Evolutionary conservation across 2,888 invertebrate genomes (phyloP).

Genomic region (Trissolcus japonicus): DNA sequence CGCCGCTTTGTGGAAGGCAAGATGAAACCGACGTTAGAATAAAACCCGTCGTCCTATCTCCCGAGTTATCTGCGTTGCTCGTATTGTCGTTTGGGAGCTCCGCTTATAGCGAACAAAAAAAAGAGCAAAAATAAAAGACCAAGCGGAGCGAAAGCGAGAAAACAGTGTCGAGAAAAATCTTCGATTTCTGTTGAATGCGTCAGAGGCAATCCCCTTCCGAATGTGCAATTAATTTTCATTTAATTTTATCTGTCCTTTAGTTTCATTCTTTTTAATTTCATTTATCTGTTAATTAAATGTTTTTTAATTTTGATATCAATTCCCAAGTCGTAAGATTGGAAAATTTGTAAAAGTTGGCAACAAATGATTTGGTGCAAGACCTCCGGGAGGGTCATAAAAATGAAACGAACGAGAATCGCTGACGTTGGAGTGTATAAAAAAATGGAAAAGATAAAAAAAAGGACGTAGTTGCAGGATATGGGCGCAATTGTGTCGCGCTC

Average conservation of each 20-base stretch:
- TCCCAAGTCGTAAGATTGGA: too few relatives aligned
- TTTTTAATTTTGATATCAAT: too few relatives aligned
- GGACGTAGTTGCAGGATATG: constrained; percentile 61
- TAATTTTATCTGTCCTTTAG: too few relatives aligned
- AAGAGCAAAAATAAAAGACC: not conserved
- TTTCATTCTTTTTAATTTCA: not conserved
- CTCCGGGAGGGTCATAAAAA: not conserved
- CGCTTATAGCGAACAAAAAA: constrained; percentile 15
- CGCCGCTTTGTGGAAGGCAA: constrained; percentile 72
- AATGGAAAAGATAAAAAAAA: constrained; percentile 23
- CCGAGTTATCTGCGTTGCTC: constrained; percentile 58
- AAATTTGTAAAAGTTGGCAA: not conserved
- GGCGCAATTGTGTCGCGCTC: constrained; percentile 69
- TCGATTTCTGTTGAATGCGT: constrained; percentile 21
- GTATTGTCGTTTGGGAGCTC: constrained; percentile 48
- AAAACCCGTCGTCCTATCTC: constrained; percentile 57
- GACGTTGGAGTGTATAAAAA: constrained; percentile 15
- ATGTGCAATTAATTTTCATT: too few relatives aligned
- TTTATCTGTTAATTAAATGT: too few relatives aligned
- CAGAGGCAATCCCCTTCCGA: not conserved
- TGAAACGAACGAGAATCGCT: constrained; percentile 24
- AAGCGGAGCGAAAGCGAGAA: constrained; percentile 2
- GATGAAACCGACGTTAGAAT: constrained; percentile 66
- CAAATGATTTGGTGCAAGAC: not conserved
- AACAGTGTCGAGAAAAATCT: constrained; percentile 22